Conservation (phyloP, 2,113 vertebrate genomes). For the Neolamprologus fasciatus region DNA sequence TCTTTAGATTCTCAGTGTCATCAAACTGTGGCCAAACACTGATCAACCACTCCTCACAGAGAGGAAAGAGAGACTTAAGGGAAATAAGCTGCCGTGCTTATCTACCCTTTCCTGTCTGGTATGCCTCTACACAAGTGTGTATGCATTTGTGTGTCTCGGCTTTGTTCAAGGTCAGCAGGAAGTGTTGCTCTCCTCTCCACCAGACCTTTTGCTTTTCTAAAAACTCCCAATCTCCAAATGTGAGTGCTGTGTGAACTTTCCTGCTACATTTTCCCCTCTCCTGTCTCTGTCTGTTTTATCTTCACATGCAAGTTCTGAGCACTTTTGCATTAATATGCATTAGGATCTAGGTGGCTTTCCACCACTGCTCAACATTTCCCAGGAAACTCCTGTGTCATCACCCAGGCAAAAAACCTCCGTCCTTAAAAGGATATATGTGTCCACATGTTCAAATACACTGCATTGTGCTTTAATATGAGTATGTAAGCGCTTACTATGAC, state of each 20-base stretch:
- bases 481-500: not conserved
- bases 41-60: not conserved
- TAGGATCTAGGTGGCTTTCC: not conserved
- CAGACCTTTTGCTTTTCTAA: not conserved
- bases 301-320: not conserved
- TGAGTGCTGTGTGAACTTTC: not conserved
- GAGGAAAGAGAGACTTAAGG: constrained; percentile 23
- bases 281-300: not conserved
- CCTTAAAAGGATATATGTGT: not conserved
- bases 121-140: not conserved
- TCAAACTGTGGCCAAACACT: not conserved
- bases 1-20: constrained; percentile 2
- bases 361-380: not conserved
- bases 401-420: not conserved
- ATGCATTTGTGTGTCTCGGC: not conserved
- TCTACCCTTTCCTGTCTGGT: constrained; percentile 41
- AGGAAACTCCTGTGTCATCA: not conserved
- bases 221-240: constrained; percentile 1
- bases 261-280: not conserved
- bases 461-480: not conserved
- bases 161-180: constrained; percentile 45
- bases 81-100: constrained; percentile 24
- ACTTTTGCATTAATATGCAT: not conserved
- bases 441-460: not conserved
- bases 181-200: not conserved